Evolutionary conservation across 2,888 invertebrate species (phyloP), one percentile per base, ranked within the genome.

Genomic region (Tenthredo mesomela): DNA sequence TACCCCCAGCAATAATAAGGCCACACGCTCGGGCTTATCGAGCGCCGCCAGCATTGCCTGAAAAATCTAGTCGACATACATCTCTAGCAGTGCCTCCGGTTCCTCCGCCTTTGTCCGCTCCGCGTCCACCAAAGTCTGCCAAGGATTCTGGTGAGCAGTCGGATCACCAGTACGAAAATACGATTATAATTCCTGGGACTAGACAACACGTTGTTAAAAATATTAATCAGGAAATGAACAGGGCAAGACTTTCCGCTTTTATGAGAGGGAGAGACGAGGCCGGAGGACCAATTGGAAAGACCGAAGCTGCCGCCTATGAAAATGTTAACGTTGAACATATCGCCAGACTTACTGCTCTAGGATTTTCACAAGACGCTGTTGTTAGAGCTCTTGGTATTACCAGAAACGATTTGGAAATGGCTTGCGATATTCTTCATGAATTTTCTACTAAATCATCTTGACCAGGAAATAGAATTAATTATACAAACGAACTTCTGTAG

Each of bases 351-450:
- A 97, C 98, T 75, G 96, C 96, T 85, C 98, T 98, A 90, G 99
- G 98, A 0, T 98, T 98, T 92, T 96, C 98, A 1, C 97, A 97
- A 90, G 97, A 98, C 91, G 97, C 97, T 77, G 98, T 98, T 3
- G 97, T 98, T 78, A 95, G 98, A 88, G 98, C 98, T 5, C 94
- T 99, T 89, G 97, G 98, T 86, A 98, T 99, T 90, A 97, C 98
- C 1, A 95, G 98, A 85, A 99, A 98, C 94, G 98, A 99, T 93
- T 95, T 98, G 84, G 97, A 97, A 93, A 98, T 99, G 98, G 98
- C 98, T 75, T 97, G 98, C 94, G 98, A 98, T 93, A 98, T 98
- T 91, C 94, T 98, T 88, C 97, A 97, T 92, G 98, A 98, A 93
- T 98, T 98, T 93, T 98, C 97, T 77, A 95, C 96, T 77, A 96